Evolutionary conservation across 1,140 invertebrate genomes (phyloP).

Genomic region (Campodea augens): DNA sequence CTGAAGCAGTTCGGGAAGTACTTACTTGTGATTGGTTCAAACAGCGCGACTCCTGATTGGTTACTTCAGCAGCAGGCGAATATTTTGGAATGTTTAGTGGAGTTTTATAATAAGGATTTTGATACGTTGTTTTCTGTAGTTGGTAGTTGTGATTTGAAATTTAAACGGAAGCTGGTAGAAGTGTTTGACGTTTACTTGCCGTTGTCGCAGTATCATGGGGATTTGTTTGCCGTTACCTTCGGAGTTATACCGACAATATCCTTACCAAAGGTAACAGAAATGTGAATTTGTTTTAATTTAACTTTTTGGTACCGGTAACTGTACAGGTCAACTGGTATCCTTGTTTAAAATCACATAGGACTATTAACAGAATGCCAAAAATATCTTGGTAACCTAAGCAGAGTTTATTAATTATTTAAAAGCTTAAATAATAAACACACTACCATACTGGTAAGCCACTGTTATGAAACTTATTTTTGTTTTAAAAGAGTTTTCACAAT

Average conservation of each 20-base stretch:
- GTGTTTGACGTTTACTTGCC: conserved; percentile 69
- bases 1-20: conserved; percentile 56
- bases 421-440: no score
- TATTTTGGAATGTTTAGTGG: conserved; percentile 45
- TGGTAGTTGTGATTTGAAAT: conserved; percentile 26
- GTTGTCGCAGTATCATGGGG: conserved; percentile 31
- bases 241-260: conserved; percentile 51
- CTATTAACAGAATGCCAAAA: no score
- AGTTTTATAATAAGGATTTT: conserved; percentile 59
- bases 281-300: no score
- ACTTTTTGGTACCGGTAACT: no score
- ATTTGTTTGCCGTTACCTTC: conserved; percentile 41
- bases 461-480: no score
- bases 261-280: conserved; percentile 62
- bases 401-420: no score
- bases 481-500: no score
- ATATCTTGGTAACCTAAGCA: no score
- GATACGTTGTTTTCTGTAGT: conserved; percentile 39
- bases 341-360: no score
- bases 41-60: conserved; percentile 60
- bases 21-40: conserved; percentile 62
- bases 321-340: no score
- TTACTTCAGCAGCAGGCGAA: conserved; percentile 50
- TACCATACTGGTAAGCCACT: no score
- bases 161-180: conserved; percentile 54